These are phyloP conservation scores for Acanthoscelides obtectus DNA, from an alignment of 2,888 invertebrate genomes.

Conservation along the genomic window DNA sequence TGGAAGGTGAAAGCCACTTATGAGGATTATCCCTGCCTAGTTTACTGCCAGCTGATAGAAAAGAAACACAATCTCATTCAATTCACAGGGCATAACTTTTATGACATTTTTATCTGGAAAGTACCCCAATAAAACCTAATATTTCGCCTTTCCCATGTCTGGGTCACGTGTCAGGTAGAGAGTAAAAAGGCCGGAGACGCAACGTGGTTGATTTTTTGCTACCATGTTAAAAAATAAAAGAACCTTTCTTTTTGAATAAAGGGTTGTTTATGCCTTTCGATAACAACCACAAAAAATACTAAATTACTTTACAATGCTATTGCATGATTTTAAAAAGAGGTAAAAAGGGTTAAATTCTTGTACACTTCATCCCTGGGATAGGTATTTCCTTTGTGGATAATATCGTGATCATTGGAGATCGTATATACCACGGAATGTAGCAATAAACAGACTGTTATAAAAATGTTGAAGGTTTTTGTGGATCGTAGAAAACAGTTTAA, in stretches of 20 bases:
- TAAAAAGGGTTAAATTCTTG: not conserved
- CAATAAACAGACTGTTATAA: no score
- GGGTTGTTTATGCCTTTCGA: slow-evolving; percentile 7
- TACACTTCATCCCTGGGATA: no score
- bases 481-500: no score
- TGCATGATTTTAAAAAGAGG: not conserved
- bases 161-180: not conserved
- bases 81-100: not conserved
- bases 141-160: not conserved
- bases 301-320: not conserved
- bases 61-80: not conserved
- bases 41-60: not conserved
- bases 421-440: no score
- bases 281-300: not conserved
- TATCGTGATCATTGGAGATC: no score
- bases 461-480: no score
- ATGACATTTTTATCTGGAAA: not conserved
- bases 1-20: no score
- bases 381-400: no score
- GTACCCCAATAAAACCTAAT: not conserved
- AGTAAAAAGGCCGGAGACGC: not conserved
- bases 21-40: no score
- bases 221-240: slow-evolving; percentile 5
- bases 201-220: slow-evolving; percentile 3
- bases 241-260: slow-evolving; percentile 4